Percentiles rank a stretch among this genome's conserved stretches.
Conservation (phyloP, 64 coral and sea anemone species). For the Catalaphyllia jardinei region DNA sequence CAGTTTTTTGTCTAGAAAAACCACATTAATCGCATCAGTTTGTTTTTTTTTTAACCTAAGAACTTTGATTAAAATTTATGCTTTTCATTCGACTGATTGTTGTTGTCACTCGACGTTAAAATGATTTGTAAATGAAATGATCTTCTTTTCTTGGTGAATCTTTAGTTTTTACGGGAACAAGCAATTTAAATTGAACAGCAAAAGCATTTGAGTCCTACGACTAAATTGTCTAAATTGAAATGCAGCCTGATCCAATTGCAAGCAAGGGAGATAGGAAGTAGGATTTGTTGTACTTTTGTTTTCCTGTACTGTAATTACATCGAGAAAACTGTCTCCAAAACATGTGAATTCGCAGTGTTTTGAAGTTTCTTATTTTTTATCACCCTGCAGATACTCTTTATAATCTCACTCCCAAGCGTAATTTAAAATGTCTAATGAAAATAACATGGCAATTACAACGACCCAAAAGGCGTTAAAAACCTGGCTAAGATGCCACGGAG, state of each 20-base stretch:
- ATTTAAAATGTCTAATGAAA: not conserved
- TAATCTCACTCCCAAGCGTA: not conserved
- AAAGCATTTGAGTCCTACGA: not conserved
- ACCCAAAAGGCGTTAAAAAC: not conserved
- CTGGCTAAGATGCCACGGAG: not conserved
- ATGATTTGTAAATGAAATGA: not conserved
- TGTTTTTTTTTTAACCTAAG: no score
- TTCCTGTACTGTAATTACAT: constrained; percentile 2
- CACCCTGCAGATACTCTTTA: not conserved
- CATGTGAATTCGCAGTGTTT: constrained; percentile 1
- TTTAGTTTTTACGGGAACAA: not conserved
- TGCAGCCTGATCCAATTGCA: not conserved
- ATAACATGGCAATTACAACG: not conserved
- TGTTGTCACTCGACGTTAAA: no score
- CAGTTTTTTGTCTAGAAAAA: no score
- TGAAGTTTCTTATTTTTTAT: not conserved
- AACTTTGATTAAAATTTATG: no score
- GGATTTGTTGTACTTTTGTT: constrained; percentile 6
- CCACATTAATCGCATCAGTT: no score
- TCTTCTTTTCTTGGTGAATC: not conserved
- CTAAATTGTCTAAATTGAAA: constrained; percentile 20
- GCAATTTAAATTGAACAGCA: not conserved
- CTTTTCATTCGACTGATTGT: no score
- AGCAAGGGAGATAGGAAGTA: not conserved
- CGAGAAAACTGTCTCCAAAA: not conserved